Conservation (phyloP, 2,113 vertebrate species). For the Petroica traversi region DNA sequence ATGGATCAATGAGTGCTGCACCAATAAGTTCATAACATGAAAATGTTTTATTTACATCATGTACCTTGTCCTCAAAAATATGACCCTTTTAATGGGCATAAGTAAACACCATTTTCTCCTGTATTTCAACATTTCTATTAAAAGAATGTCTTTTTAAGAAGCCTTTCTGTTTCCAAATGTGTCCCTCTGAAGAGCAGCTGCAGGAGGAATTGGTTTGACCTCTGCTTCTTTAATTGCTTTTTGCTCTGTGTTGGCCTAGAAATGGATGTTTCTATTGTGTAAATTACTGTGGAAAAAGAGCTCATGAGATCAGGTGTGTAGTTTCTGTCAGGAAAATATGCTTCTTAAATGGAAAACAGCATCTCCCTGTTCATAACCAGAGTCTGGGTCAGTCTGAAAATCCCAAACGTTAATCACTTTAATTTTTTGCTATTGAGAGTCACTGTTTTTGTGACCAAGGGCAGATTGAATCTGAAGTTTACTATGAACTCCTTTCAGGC, state of each 20-base stretch:
- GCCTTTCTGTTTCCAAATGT: background rate
- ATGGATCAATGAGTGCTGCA: rapidly evolving
- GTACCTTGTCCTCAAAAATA: background rate
- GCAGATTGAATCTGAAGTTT: background rate
- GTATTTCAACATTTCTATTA: background rate
- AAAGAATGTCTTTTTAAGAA: background rate
- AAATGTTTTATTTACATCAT: background rate
- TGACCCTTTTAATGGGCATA: background rate
- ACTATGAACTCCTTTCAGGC: background rate
- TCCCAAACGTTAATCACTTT: background rate
- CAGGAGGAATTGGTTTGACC: slow-evolving; percentile 39
- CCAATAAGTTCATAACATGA: background rate
- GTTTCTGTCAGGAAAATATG: background rate
- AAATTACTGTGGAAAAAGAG: background rate
- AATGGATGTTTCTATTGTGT: slow-evolving; percentile 29
- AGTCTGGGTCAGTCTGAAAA: background rate
- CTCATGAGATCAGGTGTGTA: slow-evolving; percentile 10
- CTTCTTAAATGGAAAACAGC: slow-evolving; percentile 13
- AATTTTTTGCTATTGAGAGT: background rate
- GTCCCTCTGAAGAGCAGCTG: background rate
- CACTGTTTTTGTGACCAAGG: background rate
- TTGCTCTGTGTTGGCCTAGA: slow-evolving; percentile 1
- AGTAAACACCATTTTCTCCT: background rate
- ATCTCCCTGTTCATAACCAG: background rate
- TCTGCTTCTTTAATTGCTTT: slow-evolving; percentile 59